phyloP scores from a whole-genome alignment of 2,888 invertebrate genomes.

The Xanthorhoe spadicearia region DNA sequence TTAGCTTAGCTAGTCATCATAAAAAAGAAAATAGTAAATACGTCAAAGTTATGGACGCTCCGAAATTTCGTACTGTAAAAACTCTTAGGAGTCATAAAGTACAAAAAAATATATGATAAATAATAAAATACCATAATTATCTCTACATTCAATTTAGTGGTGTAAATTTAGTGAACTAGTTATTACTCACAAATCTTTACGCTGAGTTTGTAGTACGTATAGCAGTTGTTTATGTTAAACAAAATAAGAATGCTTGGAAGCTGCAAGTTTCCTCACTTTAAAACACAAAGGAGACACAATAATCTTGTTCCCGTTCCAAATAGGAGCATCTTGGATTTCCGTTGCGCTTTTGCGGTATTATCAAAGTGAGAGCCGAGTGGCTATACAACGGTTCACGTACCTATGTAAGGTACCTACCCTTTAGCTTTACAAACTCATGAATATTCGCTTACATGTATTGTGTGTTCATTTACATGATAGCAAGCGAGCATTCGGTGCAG shows the following conservation, averaged over 20 bases:
- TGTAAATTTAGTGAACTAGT: too few relatives aligned
- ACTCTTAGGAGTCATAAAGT: too few relatives aligned
- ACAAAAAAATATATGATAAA: too few relatives aligned
- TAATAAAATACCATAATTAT: too few relatives aligned
- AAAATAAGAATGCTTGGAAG: conserved; percentile 20
- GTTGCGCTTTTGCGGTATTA: conserved; percentile 41
- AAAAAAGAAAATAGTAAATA: too few relatives aligned
- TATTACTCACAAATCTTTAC: neutral
- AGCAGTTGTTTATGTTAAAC: conserved; percentile 1
- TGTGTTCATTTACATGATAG: conserved; percentile 70
- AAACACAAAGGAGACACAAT: conserved; percentile 32
- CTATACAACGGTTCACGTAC: conserved; percentile 39
- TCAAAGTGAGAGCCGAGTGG: conserved; percentile 37
- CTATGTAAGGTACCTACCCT: conserved; percentile 47
- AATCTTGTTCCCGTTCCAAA: conserved; percentile 38
- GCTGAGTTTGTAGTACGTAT: neutral
- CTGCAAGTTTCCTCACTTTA: conserved; percentile 25
- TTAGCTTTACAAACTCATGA: conserved; percentile 63
- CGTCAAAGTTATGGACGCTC: too few relatives aligned
- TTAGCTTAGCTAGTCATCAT: too few relatives aligned
- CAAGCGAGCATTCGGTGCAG: conserved; percentile 56
- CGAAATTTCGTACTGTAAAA: too few relatives aligned
- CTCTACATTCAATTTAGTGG: too few relatives aligned
- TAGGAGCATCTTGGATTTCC: conserved; percentile 40
- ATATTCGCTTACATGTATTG: conserved; percentile 70